phyloP scores from a whole-genome alignment of 2,888 invertebrate species.

The Brachyptera risi region DNA sequence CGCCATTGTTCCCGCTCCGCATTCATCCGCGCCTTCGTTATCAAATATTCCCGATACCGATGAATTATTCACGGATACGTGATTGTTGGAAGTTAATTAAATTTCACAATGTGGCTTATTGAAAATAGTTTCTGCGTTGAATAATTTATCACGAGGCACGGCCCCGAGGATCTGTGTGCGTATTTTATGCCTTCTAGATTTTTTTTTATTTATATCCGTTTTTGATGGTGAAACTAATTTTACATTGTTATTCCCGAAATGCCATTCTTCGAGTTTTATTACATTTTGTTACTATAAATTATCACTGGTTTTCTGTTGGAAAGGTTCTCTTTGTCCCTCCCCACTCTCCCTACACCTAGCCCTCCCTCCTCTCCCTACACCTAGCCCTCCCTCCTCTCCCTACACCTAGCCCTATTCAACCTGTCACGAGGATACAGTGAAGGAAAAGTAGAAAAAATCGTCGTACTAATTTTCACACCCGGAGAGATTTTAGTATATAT shows the following conservation, averaged over 20 bases:
- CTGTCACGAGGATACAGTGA: background rate
- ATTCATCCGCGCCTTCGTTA: no score
- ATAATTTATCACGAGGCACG: constrained; percentile 1
- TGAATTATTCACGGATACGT: background rate
- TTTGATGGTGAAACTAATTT: background rate
- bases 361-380: background rate
- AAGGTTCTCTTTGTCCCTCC: background rate
- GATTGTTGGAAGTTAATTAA: constrained; percentile 12
- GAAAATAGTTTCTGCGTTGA: constrained; percentile 8
- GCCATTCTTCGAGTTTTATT: constrained; percentile 7
- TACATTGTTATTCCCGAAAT: constrained; percentile 7
- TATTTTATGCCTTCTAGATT: background rate
- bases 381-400: background rate
- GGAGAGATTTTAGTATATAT: no score
- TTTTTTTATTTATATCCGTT: background rate
- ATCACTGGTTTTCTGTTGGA: background rate
- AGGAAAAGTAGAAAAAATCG: background rate
- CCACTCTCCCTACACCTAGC: no score
- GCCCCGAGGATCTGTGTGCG: no score
- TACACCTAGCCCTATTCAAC: background rate
- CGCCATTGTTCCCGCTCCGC: no score
- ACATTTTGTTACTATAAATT: constrained; percentile 13
- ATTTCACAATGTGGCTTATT: background rate
- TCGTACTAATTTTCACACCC: constrained; percentile 4
- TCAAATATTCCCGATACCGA: background rate